These are phyloP conservation scores for Nothoprocta pentlandii DNA, from an alignment of 2,113 vertebrate species.

Conservation along the genomic window DNA sequence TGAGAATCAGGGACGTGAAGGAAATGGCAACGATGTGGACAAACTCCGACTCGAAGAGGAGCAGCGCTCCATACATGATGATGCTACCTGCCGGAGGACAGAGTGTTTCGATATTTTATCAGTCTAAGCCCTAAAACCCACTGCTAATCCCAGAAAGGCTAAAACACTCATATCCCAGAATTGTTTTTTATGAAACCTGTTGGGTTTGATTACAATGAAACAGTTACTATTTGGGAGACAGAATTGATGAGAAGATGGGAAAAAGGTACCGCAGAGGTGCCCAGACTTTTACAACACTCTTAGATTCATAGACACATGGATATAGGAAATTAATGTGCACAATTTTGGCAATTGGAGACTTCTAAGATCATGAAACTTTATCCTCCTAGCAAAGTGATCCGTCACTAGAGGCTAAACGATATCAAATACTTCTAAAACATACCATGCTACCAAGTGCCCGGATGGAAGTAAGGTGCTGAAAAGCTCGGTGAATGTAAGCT, in stretches of 20 bases:
- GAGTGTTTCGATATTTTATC: background rate
- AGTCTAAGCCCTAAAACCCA: background rate
- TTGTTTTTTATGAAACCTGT: conserved; percentile 22
- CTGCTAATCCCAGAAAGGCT: conserved; percentile 34
- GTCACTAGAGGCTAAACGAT: conserved; percentile 30
- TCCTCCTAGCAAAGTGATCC: conserved; percentile 44
- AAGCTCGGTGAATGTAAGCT: background rate
- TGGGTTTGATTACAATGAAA: background rate
- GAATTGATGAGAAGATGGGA: conserved; percentile 45
- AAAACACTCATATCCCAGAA: background rate
- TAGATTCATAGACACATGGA: conserved; percentile 4
- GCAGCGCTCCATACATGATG: conserved; percentile 96
- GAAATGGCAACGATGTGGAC: conserved; percentile 98
- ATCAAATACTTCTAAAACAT: background rate
- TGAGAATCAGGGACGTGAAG: conserved; percentile 96
- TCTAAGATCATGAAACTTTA: conserved; percentile 5
- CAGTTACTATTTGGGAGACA: conserved; percentile 68
- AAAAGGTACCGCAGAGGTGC: conserved; percentile 41
- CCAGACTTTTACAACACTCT: background rate
- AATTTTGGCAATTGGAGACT: conserved; percentile 35
- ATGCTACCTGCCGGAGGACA: conserved; percentile 87
- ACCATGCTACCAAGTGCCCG: background rate
- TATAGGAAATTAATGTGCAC: conserved; percentile 40
- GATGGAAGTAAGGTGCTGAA: background rate
- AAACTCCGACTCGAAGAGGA: conserved; percentile 97